Conservation (phyloP, 2,113 vertebrate genomes). For the Lipophrys pholis region DNA sequence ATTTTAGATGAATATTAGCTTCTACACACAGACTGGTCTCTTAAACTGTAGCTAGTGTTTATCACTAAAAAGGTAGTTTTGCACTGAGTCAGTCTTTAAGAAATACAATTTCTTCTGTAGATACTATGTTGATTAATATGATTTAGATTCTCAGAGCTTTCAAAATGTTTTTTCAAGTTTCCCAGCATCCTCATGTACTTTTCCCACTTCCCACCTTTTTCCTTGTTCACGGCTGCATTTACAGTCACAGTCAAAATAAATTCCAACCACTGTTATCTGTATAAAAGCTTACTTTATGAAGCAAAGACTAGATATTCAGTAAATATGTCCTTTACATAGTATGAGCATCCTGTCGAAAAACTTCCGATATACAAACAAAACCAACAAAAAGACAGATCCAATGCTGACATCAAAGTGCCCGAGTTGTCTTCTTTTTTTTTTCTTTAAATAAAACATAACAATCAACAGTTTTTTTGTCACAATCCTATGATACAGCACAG, state of each 20-base stretch:
- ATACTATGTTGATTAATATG: no score
- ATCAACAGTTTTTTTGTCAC: constrained; percentile 72
- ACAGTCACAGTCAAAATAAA: constrained; percentile 34
- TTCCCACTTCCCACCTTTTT: no score
- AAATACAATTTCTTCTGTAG: no score
- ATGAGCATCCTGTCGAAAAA: constrained; percentile 72
- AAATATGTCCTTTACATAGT: constrained; percentile 81
- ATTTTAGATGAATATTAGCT: no score
- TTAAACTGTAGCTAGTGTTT: no score
- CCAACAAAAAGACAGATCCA: constrained; percentile 61
- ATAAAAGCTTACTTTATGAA: constrained; percentile 84
- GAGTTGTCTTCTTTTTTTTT: constrained; percentile 64
- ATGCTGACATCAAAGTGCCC: constrained; percentile 77
- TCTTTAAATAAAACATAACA: constrained; percentile 75
- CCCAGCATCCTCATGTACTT: no score
- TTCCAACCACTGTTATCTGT: constrained; percentile 57
- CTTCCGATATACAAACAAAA: constrained; percentile 75
- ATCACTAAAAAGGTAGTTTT: no score
- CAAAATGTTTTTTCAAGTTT: no score
- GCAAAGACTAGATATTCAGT: constrained; percentile 82
- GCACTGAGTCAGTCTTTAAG: no score
- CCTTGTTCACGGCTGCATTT: no score
- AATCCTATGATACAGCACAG: constrained; percentile 83
- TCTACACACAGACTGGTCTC: no score
- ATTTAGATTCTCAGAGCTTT: no score